Evolutionary conservation across 23 tunicate genomes (phyloP).

Genomic region (Trididemnum miniatum): DNA sequence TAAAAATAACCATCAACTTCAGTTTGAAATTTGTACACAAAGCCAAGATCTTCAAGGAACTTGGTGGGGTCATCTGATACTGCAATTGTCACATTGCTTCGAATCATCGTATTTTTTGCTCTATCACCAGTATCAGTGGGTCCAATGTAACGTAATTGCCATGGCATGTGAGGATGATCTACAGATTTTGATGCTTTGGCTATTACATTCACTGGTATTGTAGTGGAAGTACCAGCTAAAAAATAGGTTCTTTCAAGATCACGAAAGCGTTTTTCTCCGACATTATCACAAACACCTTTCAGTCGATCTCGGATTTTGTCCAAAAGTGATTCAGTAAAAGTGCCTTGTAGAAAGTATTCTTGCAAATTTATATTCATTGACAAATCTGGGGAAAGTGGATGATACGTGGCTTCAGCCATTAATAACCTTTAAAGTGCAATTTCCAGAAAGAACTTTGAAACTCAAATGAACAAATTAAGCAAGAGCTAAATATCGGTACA

Average conservation of each 20-base stretch:
- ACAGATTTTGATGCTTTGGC: slow-evolving; percentile 76
- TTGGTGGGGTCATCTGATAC: slow-evolving; percentile 64
- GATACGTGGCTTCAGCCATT: slow-evolving; percentile 83
- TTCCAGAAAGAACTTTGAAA: too few species aligned
- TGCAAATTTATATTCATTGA: slow-evolving; percentile 61
- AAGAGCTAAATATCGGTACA: too few species aligned
- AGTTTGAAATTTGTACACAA: slow-evolving; percentile 58
- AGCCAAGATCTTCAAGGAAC: slow-evolving; percentile 85
- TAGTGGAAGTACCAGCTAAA: slow-evolving; percentile 20
- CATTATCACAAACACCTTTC: slow-evolving; percentile 89
- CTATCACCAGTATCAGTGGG: slow-evolving; percentile 62
- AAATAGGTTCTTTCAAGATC: slow-evolving; percentile 72
- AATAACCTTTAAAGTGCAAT: too few species aligned
- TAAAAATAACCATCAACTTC: slow-evolving; percentile 68
- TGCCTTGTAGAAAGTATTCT: slow-evolving; percentile 89
- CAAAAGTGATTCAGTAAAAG: slow-evolving; percentile 41
- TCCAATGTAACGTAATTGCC: slow-evolving; percentile 89
- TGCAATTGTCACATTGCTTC: slow-evolving; percentile 87
- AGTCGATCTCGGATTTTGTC: slow-evolving; percentile 70
- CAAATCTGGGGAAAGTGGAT: slow-evolving; percentile 59
- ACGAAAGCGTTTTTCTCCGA: slow-evolving; percentile 52
- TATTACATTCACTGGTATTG: slow-evolving; percentile 32
- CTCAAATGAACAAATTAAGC: too few species aligned
- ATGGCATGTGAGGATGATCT: slow-evolving; percentile 51
- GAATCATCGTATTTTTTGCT: slow-evolving; percentile 57